Conservation (phyloP, 2,888 invertebrate species). For the Xanthia togata region DNA sequence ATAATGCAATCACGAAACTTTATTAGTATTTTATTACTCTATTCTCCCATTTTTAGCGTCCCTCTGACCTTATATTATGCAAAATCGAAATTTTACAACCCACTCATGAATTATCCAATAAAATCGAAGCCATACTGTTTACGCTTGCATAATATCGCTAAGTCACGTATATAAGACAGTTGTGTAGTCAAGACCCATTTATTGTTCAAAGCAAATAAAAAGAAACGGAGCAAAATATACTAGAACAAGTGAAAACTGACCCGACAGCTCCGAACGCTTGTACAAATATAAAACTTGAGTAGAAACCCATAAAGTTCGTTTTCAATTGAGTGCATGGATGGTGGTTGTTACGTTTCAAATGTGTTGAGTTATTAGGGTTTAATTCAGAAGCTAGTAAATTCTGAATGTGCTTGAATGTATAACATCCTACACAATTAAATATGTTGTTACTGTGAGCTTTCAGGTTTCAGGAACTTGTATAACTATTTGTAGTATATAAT, state of each 20-base stretch:
- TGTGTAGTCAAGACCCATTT: conserved; percentile 83
- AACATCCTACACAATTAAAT: conserved; percentile 79
- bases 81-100: conserved; percentile 74
- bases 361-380: conserved; percentile 79
- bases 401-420: conserved; percentile 80
- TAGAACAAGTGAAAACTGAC: conserved; percentile 68
- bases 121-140: conserved; percentile 79
- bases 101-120: conserved; percentile 80
- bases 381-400: conserved; percentile 84
- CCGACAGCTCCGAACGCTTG: conserved; percentile 51
- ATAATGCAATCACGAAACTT: conserved; percentile 66
- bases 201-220: conserved; percentile 87
- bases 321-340: conserved; percentile 52
- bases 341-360: conserved; percentile 65
- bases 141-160: conserved; percentile 78
- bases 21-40: conserved; percentile 70
- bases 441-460: conserved; percentile 71
- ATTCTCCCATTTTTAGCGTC: conserved; percentile 66
- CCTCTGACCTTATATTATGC: conserved; percentile 74
- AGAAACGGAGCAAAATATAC: conserved; percentile 78
- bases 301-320: conserved; percentile 60
- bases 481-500: conserved; percentile 54
- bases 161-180: conserved; percentile 81
- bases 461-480: conserved; percentile 64
- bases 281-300: conserved; percentile 60